Conservation (phyloP, 2,113 vertebrate species). For the Lichenostomus cassidix region DNA sequence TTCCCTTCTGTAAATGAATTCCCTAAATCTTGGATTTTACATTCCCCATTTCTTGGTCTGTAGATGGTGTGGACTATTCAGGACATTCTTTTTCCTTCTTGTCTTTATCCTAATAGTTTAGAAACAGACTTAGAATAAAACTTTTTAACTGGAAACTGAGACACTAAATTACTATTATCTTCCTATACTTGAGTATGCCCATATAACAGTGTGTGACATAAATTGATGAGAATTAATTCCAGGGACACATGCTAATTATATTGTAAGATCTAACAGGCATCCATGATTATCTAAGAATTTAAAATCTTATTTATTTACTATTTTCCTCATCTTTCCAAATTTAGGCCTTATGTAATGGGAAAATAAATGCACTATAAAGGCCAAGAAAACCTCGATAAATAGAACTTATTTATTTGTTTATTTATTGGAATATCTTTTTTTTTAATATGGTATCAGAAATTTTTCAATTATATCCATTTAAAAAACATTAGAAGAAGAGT, state of each 20-base stretch:
- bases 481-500: neutral
- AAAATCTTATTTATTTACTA: neutral
- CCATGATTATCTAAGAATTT: neutral
- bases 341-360: neutral
- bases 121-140: neutral
- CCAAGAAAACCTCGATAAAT: neutral
- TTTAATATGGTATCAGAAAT: neutral
- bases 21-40: neutral
- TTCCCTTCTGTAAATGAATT: neutral
- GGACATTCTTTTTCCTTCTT: neutral
- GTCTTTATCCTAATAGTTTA: neutral
- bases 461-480: neutral
- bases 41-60: neutral
- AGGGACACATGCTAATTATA: neutral
- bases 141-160: neutral
- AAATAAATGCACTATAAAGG: neutral
- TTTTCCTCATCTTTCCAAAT: neutral
- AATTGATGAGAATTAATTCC: neutral
- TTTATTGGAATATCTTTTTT: neutral
- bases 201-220: neutral
- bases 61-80: neutral
- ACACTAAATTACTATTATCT: neutral
- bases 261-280: neutral
- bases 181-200: neutral
- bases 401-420: neutral